phyloP scores from a whole-genome alignment of 1,140 invertebrate genomes.

The Sipha flava region DNA sequence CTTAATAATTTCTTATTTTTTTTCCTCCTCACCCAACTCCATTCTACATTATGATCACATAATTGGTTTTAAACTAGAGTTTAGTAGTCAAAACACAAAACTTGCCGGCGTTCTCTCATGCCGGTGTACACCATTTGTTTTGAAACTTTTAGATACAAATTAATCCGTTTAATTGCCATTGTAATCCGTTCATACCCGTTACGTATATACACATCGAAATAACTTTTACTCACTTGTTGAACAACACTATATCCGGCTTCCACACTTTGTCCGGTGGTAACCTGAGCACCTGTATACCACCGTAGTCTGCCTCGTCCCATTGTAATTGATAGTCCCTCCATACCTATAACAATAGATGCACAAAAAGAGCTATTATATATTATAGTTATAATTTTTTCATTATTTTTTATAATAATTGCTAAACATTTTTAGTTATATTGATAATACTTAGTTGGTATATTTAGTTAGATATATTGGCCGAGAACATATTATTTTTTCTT shows the following conservation, averaged over 20 bases:
- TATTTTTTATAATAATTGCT: too few species aligned
- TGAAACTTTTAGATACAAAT: neutral
- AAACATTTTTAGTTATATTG: too few species aligned
- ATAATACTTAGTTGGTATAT: too few species aligned
- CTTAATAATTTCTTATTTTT: too few species aligned
- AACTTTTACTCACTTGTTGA: constrained; percentile 84
- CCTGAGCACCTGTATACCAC: constrained; percentile 88
- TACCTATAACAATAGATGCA: constrained; percentile 48
- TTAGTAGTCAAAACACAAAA: neutral
- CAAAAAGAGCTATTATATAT: too few species aligned
- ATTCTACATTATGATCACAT: neutral
- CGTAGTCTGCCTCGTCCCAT: constrained; percentile 97
- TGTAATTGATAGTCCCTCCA: constrained; percentile 97
- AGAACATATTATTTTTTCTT: too few species aligned
- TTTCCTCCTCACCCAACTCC: too few species aligned
- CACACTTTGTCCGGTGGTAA: constrained; percentile 97
- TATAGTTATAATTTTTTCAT: too few species aligned
- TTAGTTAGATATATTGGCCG: too few species aligned
- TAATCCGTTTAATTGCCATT: constrained; percentile 2
- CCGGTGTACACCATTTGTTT: neutral
- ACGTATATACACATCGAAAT: neutral
- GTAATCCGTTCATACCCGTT: neutral
- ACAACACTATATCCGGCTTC: constrained; percentile 98
- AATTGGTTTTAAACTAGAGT: neutral
- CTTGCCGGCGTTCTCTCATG: neutral